Conservation (phyloP, 1,140 invertebrate genomes). For the Macrostomum lignano region DNA sequence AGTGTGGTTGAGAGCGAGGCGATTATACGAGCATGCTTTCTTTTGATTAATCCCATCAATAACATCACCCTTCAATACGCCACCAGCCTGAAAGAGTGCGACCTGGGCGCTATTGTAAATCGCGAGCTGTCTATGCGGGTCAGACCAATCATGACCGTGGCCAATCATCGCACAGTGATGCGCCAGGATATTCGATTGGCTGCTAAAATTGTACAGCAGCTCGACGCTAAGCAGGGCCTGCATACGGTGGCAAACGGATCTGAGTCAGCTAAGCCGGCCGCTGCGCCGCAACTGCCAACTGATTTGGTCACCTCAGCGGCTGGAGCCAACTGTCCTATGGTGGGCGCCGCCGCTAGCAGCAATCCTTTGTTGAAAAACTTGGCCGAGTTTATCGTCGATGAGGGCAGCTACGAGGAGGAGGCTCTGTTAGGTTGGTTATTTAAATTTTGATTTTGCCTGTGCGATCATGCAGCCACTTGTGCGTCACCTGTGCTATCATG, state of each 20-base stretch:
- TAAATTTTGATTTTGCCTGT: constrained; percentile 1
- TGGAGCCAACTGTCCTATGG: no score
- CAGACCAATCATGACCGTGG: constrained; percentile 63
- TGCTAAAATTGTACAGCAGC: constrained; percentile 65
- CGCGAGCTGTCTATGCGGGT: constrained; percentile 53
- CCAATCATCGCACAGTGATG: constrained; percentile 52
- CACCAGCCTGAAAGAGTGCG: constrained; percentile 39
- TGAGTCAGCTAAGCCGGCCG: no score
- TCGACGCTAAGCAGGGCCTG: constrained; percentile 51
- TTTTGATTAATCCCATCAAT: no score
- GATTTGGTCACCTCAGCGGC: no score
- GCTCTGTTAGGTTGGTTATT: constrained; percentile 45
- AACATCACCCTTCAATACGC: no score
- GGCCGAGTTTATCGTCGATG: constrained; percentile 88
- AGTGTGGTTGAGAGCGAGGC: no score
- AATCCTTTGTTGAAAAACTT: constrained; percentile 89
- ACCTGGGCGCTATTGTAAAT: constrained; percentile 73
- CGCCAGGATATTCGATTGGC: constrained; percentile 67
- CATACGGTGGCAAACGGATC: no score
- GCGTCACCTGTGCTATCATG: no score
- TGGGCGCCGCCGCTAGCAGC: constrained; percentile 30
- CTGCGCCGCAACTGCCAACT: no score
- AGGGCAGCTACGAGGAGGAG: constrained; percentile 87
- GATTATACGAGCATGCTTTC: no score
- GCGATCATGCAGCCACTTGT: no score